Base-by-base conservation (phyloP, 2,113 vertebrate genomes). In the Hassar affinis region DNA sequence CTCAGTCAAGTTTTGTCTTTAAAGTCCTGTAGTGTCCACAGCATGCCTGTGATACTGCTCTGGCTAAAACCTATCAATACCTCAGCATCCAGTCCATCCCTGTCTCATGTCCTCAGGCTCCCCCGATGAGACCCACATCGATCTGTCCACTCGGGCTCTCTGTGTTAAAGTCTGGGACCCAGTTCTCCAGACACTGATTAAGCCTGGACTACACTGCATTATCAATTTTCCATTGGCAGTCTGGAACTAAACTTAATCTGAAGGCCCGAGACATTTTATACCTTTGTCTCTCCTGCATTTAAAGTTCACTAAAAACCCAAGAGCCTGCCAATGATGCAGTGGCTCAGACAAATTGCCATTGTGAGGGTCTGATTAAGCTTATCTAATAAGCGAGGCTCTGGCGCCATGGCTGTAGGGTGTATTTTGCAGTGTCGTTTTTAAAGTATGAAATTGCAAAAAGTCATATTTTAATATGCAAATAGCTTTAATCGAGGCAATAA, bases 401-500 rank as follows among this genome's bases (percentile, higher is more conserved):
- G 61, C 56, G 11, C 56, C 27, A 61, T 69, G 62, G 64, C 62
- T 69, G 38, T 27, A 69, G 79, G 71, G 71, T 76, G 57, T 62
- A 64, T 64, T 76, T 82, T 12, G 56, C 27, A 1, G 6, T 22
- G 52, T 51, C 51, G n/a, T 77, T 77, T 56, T 62, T 75, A 17
- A 35, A 49, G 33, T 52, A 25, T 35, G 11, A 35, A 35, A 76
- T 75, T 57, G 30, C 47, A 64, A 75, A 52, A 76, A 74, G 8
- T 35, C 25, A 22, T 35, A 14, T 35, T 62, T 22, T 51, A 62
- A 11, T 20, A 38, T 54, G 62, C 64, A 68, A 80, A 80, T 54
- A 54, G 71, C 42, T 82, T 82, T 76, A 76, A 82, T 76, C 54
- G 45, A 30, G 30, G 71, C 57, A 51, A 82, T 82, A 76, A 75